Percentiles rank a stretch among this genome's conserved stretches.
These are phyloP conservation scores for Saccostrea echinata DNA, from an alignment of 1,140 invertebrate genomes.

Conservation along the genomic window DNA sequence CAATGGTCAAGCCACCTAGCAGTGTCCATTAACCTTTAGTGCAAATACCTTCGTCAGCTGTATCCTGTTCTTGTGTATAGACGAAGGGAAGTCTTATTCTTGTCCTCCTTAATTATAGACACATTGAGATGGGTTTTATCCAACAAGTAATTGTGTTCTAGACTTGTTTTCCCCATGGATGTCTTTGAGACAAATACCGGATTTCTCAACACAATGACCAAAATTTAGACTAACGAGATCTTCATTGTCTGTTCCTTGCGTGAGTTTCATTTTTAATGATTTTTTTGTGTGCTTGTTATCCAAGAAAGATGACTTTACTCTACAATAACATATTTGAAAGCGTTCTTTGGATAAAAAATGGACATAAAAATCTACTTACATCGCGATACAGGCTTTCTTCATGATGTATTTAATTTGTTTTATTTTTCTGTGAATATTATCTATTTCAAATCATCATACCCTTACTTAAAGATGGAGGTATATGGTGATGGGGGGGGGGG, in stretches of 20 bases:
- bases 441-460: no score
- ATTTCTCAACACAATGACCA: not conserved
- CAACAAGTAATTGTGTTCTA: not conserved
- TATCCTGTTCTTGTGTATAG: not conserved
- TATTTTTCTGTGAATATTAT: no score
- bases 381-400: no score
- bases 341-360: no score
- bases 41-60: not conserved
- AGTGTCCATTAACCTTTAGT: not conserved
- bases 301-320: not conserved
- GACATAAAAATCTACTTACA: no score
- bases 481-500: no score
- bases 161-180: not conserved
- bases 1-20: not conserved
- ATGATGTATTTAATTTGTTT: no score
- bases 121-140: not conserved
- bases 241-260: not conserved
- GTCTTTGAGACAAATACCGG: not conserved
- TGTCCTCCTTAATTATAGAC: not conserved
- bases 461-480: no score
- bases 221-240: not conserved
- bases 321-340: no score
- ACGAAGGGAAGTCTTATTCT: not conserved
- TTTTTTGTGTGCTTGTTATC: not conserved
- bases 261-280: not conserved